Evolutionary conservation across 2,113 vertebrate species (phyloP).

Genomic region (Tor tambroides): DNA sequence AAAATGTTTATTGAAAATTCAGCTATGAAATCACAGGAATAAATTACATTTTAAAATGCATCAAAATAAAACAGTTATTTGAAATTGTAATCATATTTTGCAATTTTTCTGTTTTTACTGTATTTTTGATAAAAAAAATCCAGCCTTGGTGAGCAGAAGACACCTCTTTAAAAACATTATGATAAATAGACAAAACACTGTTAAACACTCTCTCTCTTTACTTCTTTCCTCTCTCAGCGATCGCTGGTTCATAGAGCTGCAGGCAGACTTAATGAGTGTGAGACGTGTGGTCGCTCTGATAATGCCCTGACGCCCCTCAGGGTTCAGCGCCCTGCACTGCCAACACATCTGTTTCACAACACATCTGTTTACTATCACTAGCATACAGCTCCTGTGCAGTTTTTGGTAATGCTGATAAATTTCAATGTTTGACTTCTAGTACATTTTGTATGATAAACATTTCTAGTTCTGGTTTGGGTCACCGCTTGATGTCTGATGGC

Average conservation of each 20-base stretch:
- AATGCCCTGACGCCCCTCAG: neutral
- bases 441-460: neutral
- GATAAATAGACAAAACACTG: neutral
- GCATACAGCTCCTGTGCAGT: neutral
- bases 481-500: neutral
- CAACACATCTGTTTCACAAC: neutral
- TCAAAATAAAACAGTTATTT: neutral
- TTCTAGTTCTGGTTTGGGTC: neutral
- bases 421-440: neutral
- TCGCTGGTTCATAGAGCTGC: neutral
- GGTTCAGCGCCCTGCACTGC: neutral
- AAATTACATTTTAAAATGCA: neutral
- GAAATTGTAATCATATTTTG: neutral
- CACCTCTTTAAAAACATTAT: neutral
- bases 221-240: neutral
- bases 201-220: neutral
- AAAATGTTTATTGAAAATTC: neutral
- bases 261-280: constrained; percentile 27
- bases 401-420: neutral
- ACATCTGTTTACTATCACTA: too few relatives aligned
- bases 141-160: neutral
- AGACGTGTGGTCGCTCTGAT: neutral
- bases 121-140: neutral
- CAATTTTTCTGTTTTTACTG: neutral
- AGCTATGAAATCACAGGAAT: neutral